Percentiles rank a stretch among this genome's conserved stretches.
Evolutionary conservation across 2,888 invertebrate genomes (phyloP).

Genomic region (Magallana nippona): DNA sequence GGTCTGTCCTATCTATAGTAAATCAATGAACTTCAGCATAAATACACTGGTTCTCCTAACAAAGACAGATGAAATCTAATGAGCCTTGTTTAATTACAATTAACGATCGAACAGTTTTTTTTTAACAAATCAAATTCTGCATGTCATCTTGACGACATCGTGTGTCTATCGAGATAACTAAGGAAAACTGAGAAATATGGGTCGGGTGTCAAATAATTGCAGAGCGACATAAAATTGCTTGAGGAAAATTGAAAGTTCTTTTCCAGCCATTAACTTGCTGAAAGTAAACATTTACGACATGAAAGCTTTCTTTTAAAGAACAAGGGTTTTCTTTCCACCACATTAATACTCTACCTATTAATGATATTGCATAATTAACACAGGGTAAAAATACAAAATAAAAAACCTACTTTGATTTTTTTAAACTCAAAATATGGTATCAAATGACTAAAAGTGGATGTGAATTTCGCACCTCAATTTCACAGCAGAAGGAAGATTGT

Average conservation of each 20-base stretch:
- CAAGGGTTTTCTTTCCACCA: not conserved
- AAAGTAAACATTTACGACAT: not conserved
- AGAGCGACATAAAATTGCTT: not conserved
- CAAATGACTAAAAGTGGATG: not conserved
- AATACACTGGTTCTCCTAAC: not conserved
- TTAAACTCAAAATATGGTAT: not conserved
- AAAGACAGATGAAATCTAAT: constrained; percentile 18
- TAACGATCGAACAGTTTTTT: not conserved
- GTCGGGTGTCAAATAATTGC: not conserved
- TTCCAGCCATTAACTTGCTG: not conserved
- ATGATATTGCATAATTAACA: no score
- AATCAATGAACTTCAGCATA: not conserved
- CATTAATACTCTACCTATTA: no score
- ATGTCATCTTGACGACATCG: constrained; percentile 6
- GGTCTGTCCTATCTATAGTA: not conserved
- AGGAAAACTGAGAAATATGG: not conserved
- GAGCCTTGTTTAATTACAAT: constrained; percentile 19
- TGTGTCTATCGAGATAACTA: not conserved
- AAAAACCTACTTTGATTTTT: not conserved
- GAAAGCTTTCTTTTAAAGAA: not conserved
- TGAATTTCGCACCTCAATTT: not conserved
- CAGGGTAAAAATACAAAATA: no score
- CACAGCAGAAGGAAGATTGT: no score
- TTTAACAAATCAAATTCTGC: not conserved
- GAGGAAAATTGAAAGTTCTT: not conserved